Base-by-base conservation (phyloP, 1,140 invertebrate genomes). In the Scaptodrosophila lebanonensis region DNA sequence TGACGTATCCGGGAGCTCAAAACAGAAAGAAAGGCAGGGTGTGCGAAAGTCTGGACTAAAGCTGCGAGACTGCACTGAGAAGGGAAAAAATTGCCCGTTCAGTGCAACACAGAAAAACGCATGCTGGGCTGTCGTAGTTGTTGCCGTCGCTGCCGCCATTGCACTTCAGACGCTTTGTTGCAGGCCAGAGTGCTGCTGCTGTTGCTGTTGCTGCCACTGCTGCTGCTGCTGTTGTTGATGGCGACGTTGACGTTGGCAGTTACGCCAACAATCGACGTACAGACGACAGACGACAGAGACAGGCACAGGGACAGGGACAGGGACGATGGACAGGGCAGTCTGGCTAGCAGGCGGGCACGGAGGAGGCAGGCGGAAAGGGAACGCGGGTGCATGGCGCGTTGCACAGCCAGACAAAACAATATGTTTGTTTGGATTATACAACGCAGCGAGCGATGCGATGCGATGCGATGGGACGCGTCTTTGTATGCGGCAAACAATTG, bases 401-500 rank as follows among this genome's bases (percentile, higher is more conserved):
- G 33, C 39, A 44, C 54, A 39, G 70, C 72, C 73, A 79, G 75
- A 82, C 75, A 82, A 82, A 82, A 82, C 75, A 82, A 82, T 82
- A 82, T 82, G 75, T 82, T 82, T 82, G 75, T 82, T 82, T 82
- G 75, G 75, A 82, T 82, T 75, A 82, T 82, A 75, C 17, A 36
- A 45, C 29, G 39, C 25, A 30, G 36, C 54, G 27, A 33, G 27
- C 51, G 38, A 47, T 40, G 54, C 50, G 36, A 59, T 38, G 32
- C 62, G 62, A 62, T 45, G 62, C 67, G 60, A 50, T 18, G 75
- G 67, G 68, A 69, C 59, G 65, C 65, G 72, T 69, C 75, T 79
- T 82, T 82, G 75, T 82, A 53, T 82, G 75, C 69, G n/a, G 62
- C 75, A 82, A 82, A 82, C 75, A 82, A 82, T 82, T 82, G 75